Base-by-base conservation (phyloP, 1,140 invertebrate species). In the Philotrypesis tridentata region DNA sequence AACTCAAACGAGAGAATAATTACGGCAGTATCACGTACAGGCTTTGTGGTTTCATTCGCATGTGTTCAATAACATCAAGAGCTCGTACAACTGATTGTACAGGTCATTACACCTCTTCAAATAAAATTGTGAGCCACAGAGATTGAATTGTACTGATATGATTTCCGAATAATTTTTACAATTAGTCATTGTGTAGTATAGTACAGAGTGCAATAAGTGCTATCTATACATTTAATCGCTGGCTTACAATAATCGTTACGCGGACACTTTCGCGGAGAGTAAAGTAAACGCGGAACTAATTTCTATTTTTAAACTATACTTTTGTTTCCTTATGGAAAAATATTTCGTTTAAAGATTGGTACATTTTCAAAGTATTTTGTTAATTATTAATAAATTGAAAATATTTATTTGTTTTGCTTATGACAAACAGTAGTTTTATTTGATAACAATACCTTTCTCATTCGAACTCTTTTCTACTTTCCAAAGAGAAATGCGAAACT, bases 1-100 rank as follows among this genome's bases (percentile, higher is more conserved):
- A 67, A 76, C 40, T 76, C 37, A 65, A 76, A 75, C 4, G 33
- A 25, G 2, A 55, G 11, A 67, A 76, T 76, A 65, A 65, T 65
- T 40, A 67, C 65, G 25, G 9, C 29, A 67, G 37, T 23, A 5
- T 61, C n/a, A 4, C n/a, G n/a, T 14, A 25, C 12, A 8, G 31
- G 9, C 67, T 6, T 33, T 1, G 21, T 40, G 14, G n/a, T 76
- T 76, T 65, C 17, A 17, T 40, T 76, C 23, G 33, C 33, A 23
- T 7, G 43, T 65, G 31, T 68, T 40, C 6, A 48, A 78, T 78
- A 77, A 17, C 7, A 37, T 29, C 63, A 68, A 68, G 37, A 43
- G 23, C 21, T 33, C 5, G 14, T 68, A 31, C 2, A 72, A 43
- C 37, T 71, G 43, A 60, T 61, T 60, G 27, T 37, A 60, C 29